A percentile compares a stretch with the other conserved stretches of the same genome.
phyloP scores from a whole-genome alignment of 2,113 vertebrate genomes.

The Axis porcinus region DNA sequence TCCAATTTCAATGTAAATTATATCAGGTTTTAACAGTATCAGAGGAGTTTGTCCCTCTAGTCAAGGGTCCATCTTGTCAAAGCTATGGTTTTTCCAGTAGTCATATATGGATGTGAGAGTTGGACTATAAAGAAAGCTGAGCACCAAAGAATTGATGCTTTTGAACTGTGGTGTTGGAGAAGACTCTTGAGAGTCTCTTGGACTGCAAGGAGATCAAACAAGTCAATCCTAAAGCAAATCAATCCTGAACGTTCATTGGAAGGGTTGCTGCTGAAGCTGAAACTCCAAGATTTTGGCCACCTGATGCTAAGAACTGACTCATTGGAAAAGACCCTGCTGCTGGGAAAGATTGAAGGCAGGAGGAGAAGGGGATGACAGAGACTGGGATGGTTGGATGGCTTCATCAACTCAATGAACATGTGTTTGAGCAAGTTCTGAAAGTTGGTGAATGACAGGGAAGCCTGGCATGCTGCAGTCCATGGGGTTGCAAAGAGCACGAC shows the following conservation, averaged over 20 bases:
- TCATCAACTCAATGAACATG: accelerated
- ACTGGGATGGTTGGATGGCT: background rate
- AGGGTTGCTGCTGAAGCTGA: background rate
- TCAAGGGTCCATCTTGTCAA: background rate
- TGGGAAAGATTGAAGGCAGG: background rate
- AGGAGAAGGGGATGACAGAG: background rate
- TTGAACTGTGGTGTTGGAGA: background rate
- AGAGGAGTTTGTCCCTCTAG: background rate
- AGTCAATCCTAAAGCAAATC: background rate
- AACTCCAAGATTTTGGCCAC: background rate
- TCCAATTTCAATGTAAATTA: background rate
- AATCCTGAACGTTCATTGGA: background rate
- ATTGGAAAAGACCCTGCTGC: background rate
- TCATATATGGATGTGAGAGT: background rate
- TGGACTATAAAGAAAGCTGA: background rate
- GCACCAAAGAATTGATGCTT: background rate
- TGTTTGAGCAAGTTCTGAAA: background rate
- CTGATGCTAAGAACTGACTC: accelerated
- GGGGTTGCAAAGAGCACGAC: accelerated
- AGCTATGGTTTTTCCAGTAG: background rate
- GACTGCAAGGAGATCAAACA: background rate
- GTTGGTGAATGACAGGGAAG: background rate
- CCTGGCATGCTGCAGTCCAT: background rate
- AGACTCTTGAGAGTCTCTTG: background rate
- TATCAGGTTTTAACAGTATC: background rate